Evolutionary conservation across 2,797 vertebrate species (phyloP).

Genomic region (Coluber constrictor): DNA sequence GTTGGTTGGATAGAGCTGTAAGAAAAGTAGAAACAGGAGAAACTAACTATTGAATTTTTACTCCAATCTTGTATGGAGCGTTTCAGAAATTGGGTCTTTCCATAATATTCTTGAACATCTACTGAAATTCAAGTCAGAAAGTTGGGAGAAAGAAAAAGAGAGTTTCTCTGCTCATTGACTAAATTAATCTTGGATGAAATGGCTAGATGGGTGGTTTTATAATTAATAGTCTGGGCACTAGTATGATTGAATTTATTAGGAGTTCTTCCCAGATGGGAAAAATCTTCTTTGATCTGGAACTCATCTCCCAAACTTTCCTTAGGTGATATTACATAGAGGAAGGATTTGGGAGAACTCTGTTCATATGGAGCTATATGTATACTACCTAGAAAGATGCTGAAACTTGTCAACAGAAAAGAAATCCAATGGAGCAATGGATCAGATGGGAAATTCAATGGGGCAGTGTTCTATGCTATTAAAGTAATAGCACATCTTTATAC

Average conservation of each 20-base stretch:
- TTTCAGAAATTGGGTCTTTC: background rate
- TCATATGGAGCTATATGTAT: background rate
- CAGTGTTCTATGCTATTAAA: no score
- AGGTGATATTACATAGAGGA: background rate
- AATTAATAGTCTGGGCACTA: background rate
- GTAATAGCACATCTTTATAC: no score
- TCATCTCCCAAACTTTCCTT: background rate
- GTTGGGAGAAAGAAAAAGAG: background rate
- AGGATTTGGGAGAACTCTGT: background rate
- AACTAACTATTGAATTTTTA: background rate
- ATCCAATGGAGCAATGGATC: no score
- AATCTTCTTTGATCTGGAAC: background rate
- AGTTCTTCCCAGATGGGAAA: background rate
- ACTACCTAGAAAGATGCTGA: background rate
- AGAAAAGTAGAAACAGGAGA: background rate
- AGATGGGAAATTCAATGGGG: no score
- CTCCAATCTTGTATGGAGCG: background rate
- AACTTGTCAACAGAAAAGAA: no score
- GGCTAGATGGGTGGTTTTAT: background rate
- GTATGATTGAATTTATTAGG: background rate
- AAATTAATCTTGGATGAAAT: background rate
- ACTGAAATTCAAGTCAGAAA: background rate
- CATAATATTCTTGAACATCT: background rate
- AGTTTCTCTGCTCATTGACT: background rate
- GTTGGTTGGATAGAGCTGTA: background rate